Evolutionary conservation across 2,113 vertebrate genomes (phyloP).

Genomic region (Tragelaphus strepsiceros): DNA sequence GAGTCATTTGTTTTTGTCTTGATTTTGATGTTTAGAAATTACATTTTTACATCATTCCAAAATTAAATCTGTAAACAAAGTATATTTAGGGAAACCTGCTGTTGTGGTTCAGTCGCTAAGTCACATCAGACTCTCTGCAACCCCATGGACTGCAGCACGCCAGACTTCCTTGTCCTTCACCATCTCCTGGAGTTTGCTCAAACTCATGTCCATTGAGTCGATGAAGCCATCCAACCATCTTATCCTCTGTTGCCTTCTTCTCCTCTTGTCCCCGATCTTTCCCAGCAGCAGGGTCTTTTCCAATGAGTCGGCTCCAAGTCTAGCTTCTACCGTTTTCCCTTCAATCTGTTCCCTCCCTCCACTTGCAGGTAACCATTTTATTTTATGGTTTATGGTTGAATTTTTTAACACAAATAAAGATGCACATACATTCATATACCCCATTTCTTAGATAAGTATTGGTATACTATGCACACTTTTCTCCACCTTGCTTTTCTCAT

Average conservation of each 20-base stretch:
- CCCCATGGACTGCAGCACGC: not conserved
- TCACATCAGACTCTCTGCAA: not conserved
- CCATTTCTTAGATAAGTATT: not conserved
- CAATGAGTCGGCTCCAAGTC: not conserved
- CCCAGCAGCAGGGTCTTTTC: not conserved
- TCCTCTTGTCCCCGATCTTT: not conserved
- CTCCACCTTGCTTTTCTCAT: not conserved
- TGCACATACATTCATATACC: not conserved
- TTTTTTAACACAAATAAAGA: not conserved
- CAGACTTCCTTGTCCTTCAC: not conserved
- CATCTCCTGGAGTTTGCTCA: not conserved
- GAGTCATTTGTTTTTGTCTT: slow-evolving; percentile 12
- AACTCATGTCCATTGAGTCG: not conserved
- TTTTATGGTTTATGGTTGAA: not conserved
- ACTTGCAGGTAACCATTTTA: not conserved
- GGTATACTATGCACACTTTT: not conserved
- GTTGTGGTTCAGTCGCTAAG: not conserved
- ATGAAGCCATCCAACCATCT: not conserved
- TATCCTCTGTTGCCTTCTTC: not conserved
- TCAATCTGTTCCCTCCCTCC: not conserved
- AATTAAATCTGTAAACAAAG: not conserved
- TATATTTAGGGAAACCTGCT: not conserved
- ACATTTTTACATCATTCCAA: not conserved
- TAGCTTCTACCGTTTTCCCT: not conserved
- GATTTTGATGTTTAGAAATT: not conserved